Evolutionary conservation across 2,888 invertebrate species (phyloP).

Genomic region (Drosophila mimetica): DNA sequence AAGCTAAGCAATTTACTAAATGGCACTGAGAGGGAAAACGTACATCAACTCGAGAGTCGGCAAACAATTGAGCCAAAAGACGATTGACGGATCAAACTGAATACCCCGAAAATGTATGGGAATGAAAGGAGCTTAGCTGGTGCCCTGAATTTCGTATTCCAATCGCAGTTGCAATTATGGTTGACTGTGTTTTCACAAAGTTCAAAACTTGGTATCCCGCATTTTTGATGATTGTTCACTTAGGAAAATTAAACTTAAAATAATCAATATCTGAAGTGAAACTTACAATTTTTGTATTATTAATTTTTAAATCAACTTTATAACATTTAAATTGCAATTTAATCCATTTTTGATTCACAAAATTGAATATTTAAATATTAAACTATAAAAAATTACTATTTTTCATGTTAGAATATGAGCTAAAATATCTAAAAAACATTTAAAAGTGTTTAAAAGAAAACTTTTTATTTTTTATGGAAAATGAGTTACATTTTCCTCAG

Average conservation of each 20-base stretch:
- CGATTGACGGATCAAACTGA: slow-evolving; percentile 32
- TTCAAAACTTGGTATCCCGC: not conserved
- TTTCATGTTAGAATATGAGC: no score
- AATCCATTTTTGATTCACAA: no score
- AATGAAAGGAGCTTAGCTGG: slow-evolving; percentile 9
- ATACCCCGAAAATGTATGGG: slow-evolving; percentile 12
- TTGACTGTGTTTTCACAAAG: slow-evolving; percentile 19
- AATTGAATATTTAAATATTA: no score
- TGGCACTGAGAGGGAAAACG: slow-evolving; percentile 50
- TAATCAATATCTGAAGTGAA: no score
- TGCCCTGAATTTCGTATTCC: slow-evolving; percentile 7
- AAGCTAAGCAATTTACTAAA: slow-evolving; percentile 78
- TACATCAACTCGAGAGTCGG: slow-evolving; percentile 52
- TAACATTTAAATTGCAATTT: no score
- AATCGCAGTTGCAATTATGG: slow-evolving; percentile 19
- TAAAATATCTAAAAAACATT: no score
- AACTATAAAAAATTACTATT: no score
- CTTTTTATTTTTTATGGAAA: no score
- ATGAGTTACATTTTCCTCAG: not conserved
- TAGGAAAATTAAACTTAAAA: not conserved
- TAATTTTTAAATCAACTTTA: no score
- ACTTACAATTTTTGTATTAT: no score
- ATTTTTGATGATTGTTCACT: not conserved
- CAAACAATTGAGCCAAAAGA: slow-evolving; percentile 58
- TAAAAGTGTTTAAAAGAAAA: not conserved